These are phyloP conservation scores for Lophius americanus DNA, from an alignment of 2,797 vertebrate genomes.

Conservation along the genomic window DNA sequence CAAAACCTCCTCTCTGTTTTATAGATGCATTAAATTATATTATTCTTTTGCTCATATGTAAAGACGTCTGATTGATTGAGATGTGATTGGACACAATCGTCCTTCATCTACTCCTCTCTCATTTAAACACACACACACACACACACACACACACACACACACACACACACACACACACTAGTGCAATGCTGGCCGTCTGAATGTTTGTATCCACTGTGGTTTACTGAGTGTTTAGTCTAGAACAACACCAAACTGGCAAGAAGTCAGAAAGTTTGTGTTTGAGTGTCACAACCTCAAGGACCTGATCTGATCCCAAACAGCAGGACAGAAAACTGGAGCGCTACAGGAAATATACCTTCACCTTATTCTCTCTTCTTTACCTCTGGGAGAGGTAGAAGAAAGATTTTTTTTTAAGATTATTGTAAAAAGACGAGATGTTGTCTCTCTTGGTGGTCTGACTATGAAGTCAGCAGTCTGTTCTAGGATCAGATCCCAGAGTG, in stretches of 20 bases:
- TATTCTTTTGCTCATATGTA: background rate
- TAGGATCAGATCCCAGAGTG: too few relatives aligned
- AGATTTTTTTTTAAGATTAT: too few relatives aligned
- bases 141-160: background rate
- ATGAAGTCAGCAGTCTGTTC: too few relatives aligned
- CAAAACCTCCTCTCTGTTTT: conserved; percentile 29
- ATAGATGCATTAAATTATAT: background rate
- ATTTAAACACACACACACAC: background rate
- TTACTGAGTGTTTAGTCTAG: conserved; percentile 63
- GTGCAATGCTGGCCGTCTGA: conserved; percentile 29
- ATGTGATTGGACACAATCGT: too few relatives aligned
- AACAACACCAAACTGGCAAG: conserved; percentile 44
- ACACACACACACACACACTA: too few relatives aligned
- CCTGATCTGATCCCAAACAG: conserved; percentile 15
- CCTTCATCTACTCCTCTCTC: background rate
- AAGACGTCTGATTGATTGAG: too few relatives aligned
- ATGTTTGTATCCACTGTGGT: conserved; percentile 55
- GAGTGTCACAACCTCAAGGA: conserved; percentile 39
- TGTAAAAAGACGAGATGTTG: too few relatives aligned
- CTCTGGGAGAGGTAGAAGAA: background rate
- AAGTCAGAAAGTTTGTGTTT: conserved; percentile 39
- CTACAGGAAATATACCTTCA: background rate
- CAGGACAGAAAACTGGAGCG: conserved; percentile 1
- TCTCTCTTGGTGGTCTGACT: too few relatives aligned
- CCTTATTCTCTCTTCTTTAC: background rate